Evolutionary conservation across 2,888 invertebrate species (phyloP), one percentile per base, ranked within the genome.

Genomic region (Carabus problematicus): DNA sequence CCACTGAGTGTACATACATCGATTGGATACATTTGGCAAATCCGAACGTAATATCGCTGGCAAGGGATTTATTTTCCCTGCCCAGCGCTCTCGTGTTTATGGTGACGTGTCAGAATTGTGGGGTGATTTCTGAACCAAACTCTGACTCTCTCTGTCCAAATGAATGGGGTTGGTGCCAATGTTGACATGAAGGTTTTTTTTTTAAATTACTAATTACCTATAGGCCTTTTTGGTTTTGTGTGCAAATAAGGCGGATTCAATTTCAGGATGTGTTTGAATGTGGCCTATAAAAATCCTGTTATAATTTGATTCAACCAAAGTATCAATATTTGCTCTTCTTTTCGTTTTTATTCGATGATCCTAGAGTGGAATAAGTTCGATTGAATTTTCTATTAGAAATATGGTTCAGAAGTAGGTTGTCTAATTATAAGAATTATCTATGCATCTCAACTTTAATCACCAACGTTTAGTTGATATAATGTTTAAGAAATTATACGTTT

Each of bases 41-140:
- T 60, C 60, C 60, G 60, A 60, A 60, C 60, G 60, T 60, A 60
- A 61, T 61, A 61, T 61, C 49, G 49, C 47, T 49, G 61, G 39
- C 45, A 45, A 45, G 45, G 61, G 61, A 61, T 61, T 61, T 47
- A 61, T 61, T 47, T 49, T 40, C 61, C 41, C 56, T 60, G 60
- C 60, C 43, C 60, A 60, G 18, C n/a, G n/a, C n/a, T n/a, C 43
- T 61, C 61, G 61, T 29, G 29, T 29, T 29, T 29, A 47, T 45
- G 19, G 14, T 19, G 40, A 29, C 29, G 11, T 61, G 61, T 61
- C 47, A 49, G 29, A 18, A 4, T 49, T 11, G 14, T 29, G 39
- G 39, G 58, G 43, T 45, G n/a, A 45, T 12, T 61, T 45, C 18
- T 16, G 18, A n/a, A 40, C 29, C 42, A 12, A 60, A 45, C 60